Base-by-base conservation (phyloP, 2,888 invertebrate genomes). In the Phlogophora meticulosa region DNA sequence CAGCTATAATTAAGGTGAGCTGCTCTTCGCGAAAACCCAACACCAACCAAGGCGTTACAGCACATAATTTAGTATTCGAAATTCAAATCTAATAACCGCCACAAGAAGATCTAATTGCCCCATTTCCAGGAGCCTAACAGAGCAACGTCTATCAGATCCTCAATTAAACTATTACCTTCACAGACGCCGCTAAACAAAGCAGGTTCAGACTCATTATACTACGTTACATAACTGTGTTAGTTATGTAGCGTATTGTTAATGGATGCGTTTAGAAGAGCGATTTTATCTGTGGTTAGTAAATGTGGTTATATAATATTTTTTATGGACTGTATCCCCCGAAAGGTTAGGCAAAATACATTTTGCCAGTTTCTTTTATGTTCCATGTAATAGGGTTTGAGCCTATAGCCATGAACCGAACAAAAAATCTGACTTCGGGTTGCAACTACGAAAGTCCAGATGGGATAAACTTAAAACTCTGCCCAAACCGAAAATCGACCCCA, bases 121-220 rank as follows among this genome's bases (percentile, higher is more conserved):
- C 13, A 75, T 32, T 52, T 57, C 51, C 36, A 28, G 48, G 7
- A 43, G 3, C 32, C 4, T 52, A 45, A 3, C 11, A 22, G 72
- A 73, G 32, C 55, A 61, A 51, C 52, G 58, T 61, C 75, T 51
- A 72, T 76, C 65, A 72, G n/a, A 40, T 49, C 34, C 67, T 58
- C 49, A 73, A 73, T 76, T 76, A 68, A 64, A 68, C 58, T 57
- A 69, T 75, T 75, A 75, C 32, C 61, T 64, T 17, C 53, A 63
- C 57, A 77, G 65, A 68, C 32, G 45, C 36, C 56, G 36, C 32
- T 40, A n/a, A 66, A 48, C 28, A 4, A 59, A 58, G 20, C 55
- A 40, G 15, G 22, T 51, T 51, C 9, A 22, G n/a, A 45, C 22
- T 17, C 11, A 20, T 63, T n/a, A 28, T 15, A 34, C 15, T 28